Evolutionary conservation across 2,888 invertebrate genomes (phyloP), one percentile per base, ranked within the genome.

Genomic region (Dicyrtoma fusca): DNA sequence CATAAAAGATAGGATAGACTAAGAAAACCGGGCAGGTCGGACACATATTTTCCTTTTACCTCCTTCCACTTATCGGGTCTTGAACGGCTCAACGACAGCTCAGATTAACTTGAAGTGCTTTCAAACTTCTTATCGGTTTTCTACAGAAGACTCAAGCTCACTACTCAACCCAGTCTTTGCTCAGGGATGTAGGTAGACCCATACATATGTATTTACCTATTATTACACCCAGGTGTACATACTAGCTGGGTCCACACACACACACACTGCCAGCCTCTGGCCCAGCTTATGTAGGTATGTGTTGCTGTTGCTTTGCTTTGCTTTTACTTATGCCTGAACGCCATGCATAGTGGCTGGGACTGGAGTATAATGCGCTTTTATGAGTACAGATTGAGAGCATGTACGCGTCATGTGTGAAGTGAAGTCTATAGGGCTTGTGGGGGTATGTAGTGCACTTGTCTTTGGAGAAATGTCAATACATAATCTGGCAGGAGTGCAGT

Each of bases 101-200:
- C 65, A 75, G 75, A 75, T 71, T 75, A 73, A 73, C 62, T 68
- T 73, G 59, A 75, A 71, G 70, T 70, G 70, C 72, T 72, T 75
- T 75, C 70, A 72, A 73, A 73, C 70, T 70, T 69, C 75, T 75
- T 75, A 75, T 75, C 75, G 70, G 62, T 45, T 69, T 63, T 68
- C 53, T 23, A 66, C 74, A 72, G 69, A 72, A 65, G 51, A 57
- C 25, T 26, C 59, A 59, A 45, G 44, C 57, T 45, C 57, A 17
- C 34, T 19, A n/a, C 42, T 19, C 44, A 42, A 49, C 19, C 19
- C 19, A 49, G 49, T 49, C n/a, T 34, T 5, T 34, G 34, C 34
- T 34, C 34, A n/a, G n/a, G n/a, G n/a, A n/a, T n/a, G n/a, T n/a
- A n/a, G n/a, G n/a, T n/a, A n/a, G n/a, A n/a, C n/a, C n/a, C n/a